Base-by-base conservation (phyloP, 2,797 vertebrate species). In the Erpetoichthys calabaricus region DNA sequence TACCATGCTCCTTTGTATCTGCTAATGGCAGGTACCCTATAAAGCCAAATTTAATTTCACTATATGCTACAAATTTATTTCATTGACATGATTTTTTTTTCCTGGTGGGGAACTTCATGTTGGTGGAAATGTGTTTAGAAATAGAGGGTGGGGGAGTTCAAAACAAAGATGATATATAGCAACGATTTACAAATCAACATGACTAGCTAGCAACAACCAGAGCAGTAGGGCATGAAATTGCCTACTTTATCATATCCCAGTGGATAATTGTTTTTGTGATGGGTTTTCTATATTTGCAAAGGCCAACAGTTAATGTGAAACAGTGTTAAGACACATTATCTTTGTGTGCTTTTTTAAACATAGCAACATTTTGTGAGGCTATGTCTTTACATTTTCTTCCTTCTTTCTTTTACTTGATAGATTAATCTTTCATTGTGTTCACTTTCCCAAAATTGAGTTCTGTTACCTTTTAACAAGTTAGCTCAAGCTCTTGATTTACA, bases 181-280 rank as follows among this genome's bases (percentile, higher is more conserved):
- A 60, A 60, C 61, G 67, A 80, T 80, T 78, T 74, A 63, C 66
- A 69, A 65, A 59, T 73, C 67, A 60, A 64, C 70, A 65, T 71
- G 71, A 75, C 72, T 73, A 68, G 71, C 68, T 73, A 63, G 64
- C 65, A 62, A 71, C 73, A 75, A 73, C 57, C 76, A 70, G 75
- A 68, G 77, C 81, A 84, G 70, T 64, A 73, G 70, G 71, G 65
- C 80, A 79, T 86, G 78, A 84, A 85, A 85, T 84, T 74, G 79
- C 71, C 66, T 70, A 68, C 77, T 78, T 78, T 81, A 85, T 85
- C 80, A 78, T 69, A 70, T 79, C 70, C 70, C 55, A 58, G 51
- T 68, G 70, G 70, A 75, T 79, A 78, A 79, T 77, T 81, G 73
- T 80, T 81, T 78, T 80, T 70, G 63, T 71, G 68, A 55, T 69